Evolutionary conservation across 1,140 invertebrate species (phyloP), one percentile per base, ranked within the genome.

Genomic region (Proctacanthus coquilletti): DNA sequence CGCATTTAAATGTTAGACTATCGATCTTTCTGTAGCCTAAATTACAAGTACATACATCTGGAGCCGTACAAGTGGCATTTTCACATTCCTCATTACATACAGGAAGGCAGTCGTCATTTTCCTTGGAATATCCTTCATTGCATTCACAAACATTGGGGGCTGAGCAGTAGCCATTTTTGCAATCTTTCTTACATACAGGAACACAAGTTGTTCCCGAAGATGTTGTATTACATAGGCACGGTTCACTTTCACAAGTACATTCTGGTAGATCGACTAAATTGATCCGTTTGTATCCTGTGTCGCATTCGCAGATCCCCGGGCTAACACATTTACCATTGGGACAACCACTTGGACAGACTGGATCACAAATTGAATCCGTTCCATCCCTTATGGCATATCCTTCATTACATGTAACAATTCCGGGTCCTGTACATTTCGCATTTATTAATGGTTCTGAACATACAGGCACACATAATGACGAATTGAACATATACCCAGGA

Each of bases 401-500:
- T n/a, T n/a, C n/a, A n/a, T n/a, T n/a, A n/a, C n/a, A n/a, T n/a
- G n/a, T n/a, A n/a, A n/a, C n/a, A n/a, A n/a, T n/a, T n/a, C n/a
- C n/a, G 40, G 27, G 36, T 72, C 65, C 31, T 69, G 42, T 18
- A 50, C 61, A 52, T 65, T 78, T 0, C n/a, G n/a, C n/a, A n/a
- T n/a, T n/a, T n/a, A n/a, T n/a, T n/a, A n/a, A n/a, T n/a, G n/a
- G n/a, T 75, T 74, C 9, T 61, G 49, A 34, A 64, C 65, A 49
- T 75, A 80, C 2, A 62, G 54, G 49, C 76, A 69, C 60, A 63
- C 11, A 71, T 63, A n/a, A n/a, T n/a, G n/a, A n/a, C n/a, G n/a
- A n/a, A n/a, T n/a, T n/a, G n/a, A n/a, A n/a, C n/a, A n/a, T n/a
- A 40, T 66, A 66, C 30, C 66, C 66, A 18, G 63, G 59, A 47